Evolutionary conservation across 2,888 invertebrate genomes (phyloP), one percentile per base, ranked within the genome.

Genomic region (Eupeodes latifasciatus): DNA sequence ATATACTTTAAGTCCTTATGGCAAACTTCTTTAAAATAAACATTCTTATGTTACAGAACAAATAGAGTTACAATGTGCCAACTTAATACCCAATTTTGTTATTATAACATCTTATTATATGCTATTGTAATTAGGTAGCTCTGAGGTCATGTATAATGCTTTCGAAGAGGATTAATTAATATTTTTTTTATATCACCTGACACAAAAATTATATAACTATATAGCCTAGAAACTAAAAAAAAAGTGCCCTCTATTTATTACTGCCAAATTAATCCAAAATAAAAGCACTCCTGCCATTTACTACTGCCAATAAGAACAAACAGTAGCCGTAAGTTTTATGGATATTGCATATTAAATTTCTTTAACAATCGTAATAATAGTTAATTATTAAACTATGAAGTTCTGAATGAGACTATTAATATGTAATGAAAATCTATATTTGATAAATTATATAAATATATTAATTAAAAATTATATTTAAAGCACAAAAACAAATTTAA

Each of bases 321-420:
- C 93, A 93, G 93, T 93, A 93, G 93, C 92, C 90, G 90, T 91
- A 92, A 91, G 91, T 91, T 90, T 90, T 62, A 84, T 84, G 80
- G 76, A 67, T 81, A 87, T 76, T 87, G 80, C 77, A 76, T 80
- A 71, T 69, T 59, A 72, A 84, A 80, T 72, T 80, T 85, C 49
- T 81, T 85, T 72, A 51, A 76, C 11, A 77, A 85, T 71, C 69
- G 53, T 61, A 85, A 74, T 78, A 82, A 72, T 76, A 87, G 76
- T 72, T 84, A n/a, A 72, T 53, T 47, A 75, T 64, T 34, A 69
- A 86, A 64, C 64, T 82, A 79, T 57, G 86, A 92, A 92, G 92
- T 93, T 93, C 92, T 92, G 91, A 92, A 93, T 93, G 93, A 92
- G 93, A 93, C 93, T 93, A 93, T 93, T 93, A 92, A 92, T 91